A percentile compares a stretch with the other conserved stretches of the same genome.
phyloP scores from a whole-genome alignment of 2,888 invertebrate genomes.

The Athrips mouffetella region DNA sequence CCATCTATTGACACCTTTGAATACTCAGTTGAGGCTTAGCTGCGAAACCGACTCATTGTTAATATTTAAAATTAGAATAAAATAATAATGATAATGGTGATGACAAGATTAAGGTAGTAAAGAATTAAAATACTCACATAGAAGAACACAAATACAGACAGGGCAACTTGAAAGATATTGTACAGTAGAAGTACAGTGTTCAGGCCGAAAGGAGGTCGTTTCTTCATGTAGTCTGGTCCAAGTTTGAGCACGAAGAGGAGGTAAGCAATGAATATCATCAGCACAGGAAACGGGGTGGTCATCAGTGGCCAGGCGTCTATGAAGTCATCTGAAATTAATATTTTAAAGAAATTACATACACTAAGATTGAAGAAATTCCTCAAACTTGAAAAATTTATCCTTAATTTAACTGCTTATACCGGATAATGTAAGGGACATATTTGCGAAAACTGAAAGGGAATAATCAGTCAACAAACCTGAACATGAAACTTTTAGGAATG shows the following conservation, averaged over 20 bases:
- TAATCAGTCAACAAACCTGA: too few species aligned
- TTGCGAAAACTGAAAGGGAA: too few species aligned
- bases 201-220: slow-evolving; percentile 78
- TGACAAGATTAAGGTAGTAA: slow-evolving; percentile 25
- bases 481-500: too few species aligned
- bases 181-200: slow-evolving; percentile 79
- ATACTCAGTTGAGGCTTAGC: too few species aligned
- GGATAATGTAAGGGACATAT: too few species aligned
- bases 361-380: too few species aligned
- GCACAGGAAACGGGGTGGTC: slow-evolving; percentile 77
- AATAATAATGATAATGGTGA: background rate
- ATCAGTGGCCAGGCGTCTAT: slow-evolving; percentile 70
- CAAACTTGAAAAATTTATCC: too few species aligned
- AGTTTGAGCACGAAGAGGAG: slow-evolving; percentile 80
- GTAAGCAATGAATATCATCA: slow-evolving; percentile 77
- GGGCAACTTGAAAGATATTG: slow-evolving; percentile 80
- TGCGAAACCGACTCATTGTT: too few species aligned
- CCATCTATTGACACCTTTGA: too few species aligned
- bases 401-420: too few species aligned
- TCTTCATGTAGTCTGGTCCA: slow-evolving; percentile 83
- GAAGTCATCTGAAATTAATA: slow-evolving; percentile 17
- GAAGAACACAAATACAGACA: slow-evolving; percentile 67
- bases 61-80: too few species aligned
- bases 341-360: too few species aligned
- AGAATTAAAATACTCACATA: slow-evolving; percentile 72